Evolutionary conservation across 2,888 invertebrate genomes (phyloP), one percentile per base, ranked within the genome.

Genomic region (Rhodophaea formosa): DNA sequence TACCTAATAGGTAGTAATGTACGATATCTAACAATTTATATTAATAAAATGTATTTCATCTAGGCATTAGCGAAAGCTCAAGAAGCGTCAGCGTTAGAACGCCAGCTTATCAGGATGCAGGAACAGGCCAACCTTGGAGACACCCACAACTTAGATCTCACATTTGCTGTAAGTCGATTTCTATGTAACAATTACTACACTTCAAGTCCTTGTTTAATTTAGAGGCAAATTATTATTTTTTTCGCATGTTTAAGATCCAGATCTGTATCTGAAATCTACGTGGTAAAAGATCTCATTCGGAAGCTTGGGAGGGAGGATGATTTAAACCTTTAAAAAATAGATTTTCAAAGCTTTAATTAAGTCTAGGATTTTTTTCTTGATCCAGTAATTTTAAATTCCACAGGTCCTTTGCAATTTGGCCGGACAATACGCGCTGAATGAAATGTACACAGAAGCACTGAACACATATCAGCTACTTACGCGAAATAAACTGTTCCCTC

Each of bases 361-460:
- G n/a, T n/a, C n/a, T n/a, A n/a, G n/a, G n/a, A n/a, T n/a, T n/a
- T n/a, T n/a, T n/a, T n/a, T n/a, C n/a, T n/a, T n/a, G n/a, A n/a
- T n/a, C n/a, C n/a, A n/a, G n/a, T n/a, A n/a, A n/a, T n/a, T n/a
- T n/a, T 23, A 5, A 23, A 3, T 23, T 2, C 35, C 79, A 7
- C 77, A 98, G 97, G 98, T 99, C 0, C 92, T 98, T 44, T 98
- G 99, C 77, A 99, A 99, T 82, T 92, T 99, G 65, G 99, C 98
- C 1, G 97, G 96, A 75, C 98, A 99, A 79, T 99, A 99, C 80
- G 96, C 97, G 10, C 94, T 95, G 53, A 99, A 97, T 82, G 98
- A 98, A 77, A 96, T 99, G 95, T 97, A 96, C 75, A 96, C 97
- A 10, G 99, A 99, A 86, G 98, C 99, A 0, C 91, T 99, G 54